Percentiles rank a stretch among this genome's conserved stretches.
Evolutionary conservation across 2,888 invertebrate species (phyloP).

Genomic region (Unio delphinus): DNA sequence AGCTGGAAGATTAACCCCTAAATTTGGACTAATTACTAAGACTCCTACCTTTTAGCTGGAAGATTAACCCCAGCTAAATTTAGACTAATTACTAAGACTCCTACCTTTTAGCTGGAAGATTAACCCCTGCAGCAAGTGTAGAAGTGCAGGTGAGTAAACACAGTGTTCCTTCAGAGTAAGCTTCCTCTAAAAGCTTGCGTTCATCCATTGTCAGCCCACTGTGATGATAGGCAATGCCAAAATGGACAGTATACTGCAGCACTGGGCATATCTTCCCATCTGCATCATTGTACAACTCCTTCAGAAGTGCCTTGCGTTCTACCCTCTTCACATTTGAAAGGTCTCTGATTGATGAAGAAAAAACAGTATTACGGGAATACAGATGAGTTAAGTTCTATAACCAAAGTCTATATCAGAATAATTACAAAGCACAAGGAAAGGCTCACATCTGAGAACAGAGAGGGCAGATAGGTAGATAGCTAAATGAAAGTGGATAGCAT

Average conservation of each 20-base stretch:
- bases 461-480: no score
- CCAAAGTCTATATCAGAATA: no score
- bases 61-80: conserved; percentile 83
- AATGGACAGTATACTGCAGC: conserved; percentile 80
- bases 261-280: conserved; percentile 79
- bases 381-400: background rate
- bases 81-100: background rate
- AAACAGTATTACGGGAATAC: background rate
- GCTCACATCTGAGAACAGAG: no score
- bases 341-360: conserved; percentile 70
- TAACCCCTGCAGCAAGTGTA: conserved; percentile 97
- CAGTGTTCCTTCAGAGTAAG: conserved; percentile 85
- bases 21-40: background rate
- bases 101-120: conserved; percentile 88
- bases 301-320: conserved; percentile 76
- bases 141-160: conserved; percentile 95
- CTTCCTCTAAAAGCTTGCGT: conserved; percentile 84
- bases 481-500: no score
- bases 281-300: conserved; percentile 78
- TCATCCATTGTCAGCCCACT: conserved; percentile 88
- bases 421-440: no score
- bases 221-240: conserved; percentile 95
- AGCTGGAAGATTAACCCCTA: conserved; percentile 90
- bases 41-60: conserved; percentile 82
- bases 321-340: conserved; percentile 75